Percentiles rank a stretch among this genome's conserved stretches.
phyloP scores from a whole-genome alignment of 1,140 invertebrate species.

The Formica exsecta region DNA sequence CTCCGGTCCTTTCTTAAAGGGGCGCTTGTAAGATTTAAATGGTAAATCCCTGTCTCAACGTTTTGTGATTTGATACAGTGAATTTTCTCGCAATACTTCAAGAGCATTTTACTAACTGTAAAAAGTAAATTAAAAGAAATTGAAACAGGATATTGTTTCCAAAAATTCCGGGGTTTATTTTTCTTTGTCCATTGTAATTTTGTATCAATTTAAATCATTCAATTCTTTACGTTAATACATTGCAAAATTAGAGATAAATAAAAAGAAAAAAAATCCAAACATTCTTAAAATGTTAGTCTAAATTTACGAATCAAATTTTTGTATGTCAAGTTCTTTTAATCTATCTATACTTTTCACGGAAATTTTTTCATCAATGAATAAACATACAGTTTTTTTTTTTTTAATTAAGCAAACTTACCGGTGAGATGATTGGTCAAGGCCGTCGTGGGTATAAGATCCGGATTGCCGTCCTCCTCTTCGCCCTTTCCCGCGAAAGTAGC shows the following conservation, averaged over 20 bases:
- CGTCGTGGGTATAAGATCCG: slow-evolving; percentile 85
- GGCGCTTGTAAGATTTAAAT: slow-evolving; percentile 44
- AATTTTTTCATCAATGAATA: not conserved
- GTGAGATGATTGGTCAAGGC: slow-evolving; percentile 83
- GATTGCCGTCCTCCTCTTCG: slow-evolving; percentile 85
- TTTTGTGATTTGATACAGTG: not conserved
- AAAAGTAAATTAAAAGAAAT: not conserved
- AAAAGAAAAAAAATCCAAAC: not conserved
- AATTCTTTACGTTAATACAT: not conserved
- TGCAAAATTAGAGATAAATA: not conserved
- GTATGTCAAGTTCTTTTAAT: not conserved
- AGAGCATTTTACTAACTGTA: not conserved
- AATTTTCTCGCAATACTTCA: slow-evolving; percentile 7
- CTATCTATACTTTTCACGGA: not conserved
- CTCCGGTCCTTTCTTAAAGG: slow-evolving; percentile 31
- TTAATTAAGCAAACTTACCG: slow-evolving; percentile 66
- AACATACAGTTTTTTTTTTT: not conserved
- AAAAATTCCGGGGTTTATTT: not conserved
- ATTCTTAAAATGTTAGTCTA: not conserved
- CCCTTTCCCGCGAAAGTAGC: slow-evolving; percentile 83
- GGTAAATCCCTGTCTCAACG: slow-evolving; percentile 7
- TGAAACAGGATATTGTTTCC: not conserved
- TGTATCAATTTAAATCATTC: not conserved
- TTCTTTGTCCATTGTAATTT: not conserved
- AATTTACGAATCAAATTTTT: not conserved